Evolutionary conservation across 2,888 invertebrate species (phyloP), one percentile per base, ranked within the genome.

Genomic region (Aproaerema taeniolella): DNA sequence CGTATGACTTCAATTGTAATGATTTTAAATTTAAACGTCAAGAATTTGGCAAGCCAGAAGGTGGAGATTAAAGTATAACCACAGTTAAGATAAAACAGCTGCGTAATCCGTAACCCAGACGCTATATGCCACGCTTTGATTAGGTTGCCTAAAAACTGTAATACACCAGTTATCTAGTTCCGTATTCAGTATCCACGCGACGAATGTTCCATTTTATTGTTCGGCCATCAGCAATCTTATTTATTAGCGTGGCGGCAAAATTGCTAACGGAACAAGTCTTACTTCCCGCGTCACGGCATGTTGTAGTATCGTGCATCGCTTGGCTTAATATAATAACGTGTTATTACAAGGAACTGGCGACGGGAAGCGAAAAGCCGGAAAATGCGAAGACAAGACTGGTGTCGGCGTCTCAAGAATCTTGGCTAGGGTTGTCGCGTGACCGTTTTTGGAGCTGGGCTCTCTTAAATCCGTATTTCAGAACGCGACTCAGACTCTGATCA

Each of bases 261-360:
- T 43, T 43, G 47, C 45, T 59, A 64, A 59, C 62, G 64, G 64
- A 64, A 68, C 54, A 41, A 45, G 45, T 53, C 49, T 33, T 44
- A 41, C 46, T 66, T 61, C 55, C 60, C 46, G 38, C 52, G 55
- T 46, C 61, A 59, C 50, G 54, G 48, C 43, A 45, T 48, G 45
- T n/a, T n/a, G n/a, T n/a, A n/a, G n/a, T 45, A 41, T 45, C 46
- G 43, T 49, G 58, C 54, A 53, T 56, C 49, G 53, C 55, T 53
- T 56, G 50, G 53, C 55, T 53, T 67, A 65, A 65, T 67, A n/a
- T n/a, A 53, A 58, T 58, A 52, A 58, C 58, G 40, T 34, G 39
- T 60, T 72, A 76, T 71, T 67, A 63, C 63, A 47, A 67, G 68
- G 70, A 75, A 74, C 63, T 51, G 64, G 63, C 67, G 63, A 67